Percentiles rank a stretch among this genome's conserved stretches.
Evolutionary conservation across 2,797 vertebrate genomes (phyloP).

Genomic region (Pelodytes ibericus): DNA sequence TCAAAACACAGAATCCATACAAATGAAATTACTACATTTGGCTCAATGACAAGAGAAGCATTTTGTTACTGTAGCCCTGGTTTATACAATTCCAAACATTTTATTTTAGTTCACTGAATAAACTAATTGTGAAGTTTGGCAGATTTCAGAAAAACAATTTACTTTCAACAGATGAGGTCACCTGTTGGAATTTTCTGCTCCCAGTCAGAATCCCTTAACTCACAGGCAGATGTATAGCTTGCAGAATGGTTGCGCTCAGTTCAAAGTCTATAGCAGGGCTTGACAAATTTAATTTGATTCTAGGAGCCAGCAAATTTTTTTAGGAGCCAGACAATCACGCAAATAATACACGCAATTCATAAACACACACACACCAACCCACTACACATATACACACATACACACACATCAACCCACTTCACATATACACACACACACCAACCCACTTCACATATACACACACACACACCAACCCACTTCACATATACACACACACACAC

Average conservation of each 20-base stretch:
- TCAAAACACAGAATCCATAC: slow-evolving; percentile 19
- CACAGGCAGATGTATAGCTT: slow-evolving; percentile 18
- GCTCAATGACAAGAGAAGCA: slow-evolving; percentile 8
- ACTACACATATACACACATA: too few species aligned
- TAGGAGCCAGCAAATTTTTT: too few species aligned
- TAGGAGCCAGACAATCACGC: too few species aligned
- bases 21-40: slow-evolving; percentile 40
- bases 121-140: slow-evolving; percentile 19
- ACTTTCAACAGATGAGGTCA: slow-evolving; percentile 34
- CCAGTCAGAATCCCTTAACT: slow-evolving; percentile 5
- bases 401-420: too few species aligned
- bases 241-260: slow-evolving; percentile 4
- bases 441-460: too few species aligned
- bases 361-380: too few species aligned
- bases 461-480: too few species aligned
- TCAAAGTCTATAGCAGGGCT: background rate
- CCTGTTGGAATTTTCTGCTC: slow-evolving; percentile 26
- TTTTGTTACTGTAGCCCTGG: slow-evolving; percentile 34
- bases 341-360: too few species aligned
- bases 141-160: slow-evolving; percentile 7
- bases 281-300: too few species aligned
- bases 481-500: too few species aligned
- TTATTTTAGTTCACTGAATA: slow-evolving; percentile 10
- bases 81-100: slow-evolving; percentile 35
- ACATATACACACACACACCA: too few species aligned